Base-by-base conservation (phyloP, 2,888 invertebrate species). In the Archaeoteleia sp. region DNA sequence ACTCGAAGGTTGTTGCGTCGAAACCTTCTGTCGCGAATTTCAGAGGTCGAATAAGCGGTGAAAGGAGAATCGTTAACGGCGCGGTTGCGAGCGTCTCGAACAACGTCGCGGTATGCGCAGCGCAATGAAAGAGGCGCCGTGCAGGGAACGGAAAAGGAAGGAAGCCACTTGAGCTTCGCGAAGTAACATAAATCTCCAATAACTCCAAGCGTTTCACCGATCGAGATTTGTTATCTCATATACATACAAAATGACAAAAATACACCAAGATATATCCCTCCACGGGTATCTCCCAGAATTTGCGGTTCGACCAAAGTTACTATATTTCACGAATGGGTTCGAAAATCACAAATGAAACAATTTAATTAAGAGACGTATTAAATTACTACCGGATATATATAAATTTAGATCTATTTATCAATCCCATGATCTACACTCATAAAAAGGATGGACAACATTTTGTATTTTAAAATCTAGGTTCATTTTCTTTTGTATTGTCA, bases 91-190 rank as follows among this genome's bases (percentile, higher is more conserved):
- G 32, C 10, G 32, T 9, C 15, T 39, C 42, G 39, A 42, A 39
- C 55, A 46, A 43, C 32, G 30, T 43, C 49, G 53, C 43, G 39
- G 43, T 46, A 46, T 30, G 43, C 40, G 39, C 70, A 70, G 63
- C 65, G 66, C 51, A 34, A 45, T 55, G 55, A 55, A 55, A 43
- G 10, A 55, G 25, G 29, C 45, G 34, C 29, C n/a, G 23, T 14
- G 43, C 43, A 15, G 17, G 37, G 45, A 45, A 45, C 32, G 37
- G 37, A 43, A 29, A 8, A 30, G 39, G 46, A 46, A 55, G 55
- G 45, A 57, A 57, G 55, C 45, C 35, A 25, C 55, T 45, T 27
- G 42, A 54, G 35, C 37, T 57, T 40, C 30, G 13, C 35, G 12
- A 20, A 30, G 32, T 27, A 48, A 34, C 46, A 58, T 48, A 48